Evolutionary conservation across 1,140 invertebrate species (phyloP).

Genomic region (Bombus impatiens): DNA sequence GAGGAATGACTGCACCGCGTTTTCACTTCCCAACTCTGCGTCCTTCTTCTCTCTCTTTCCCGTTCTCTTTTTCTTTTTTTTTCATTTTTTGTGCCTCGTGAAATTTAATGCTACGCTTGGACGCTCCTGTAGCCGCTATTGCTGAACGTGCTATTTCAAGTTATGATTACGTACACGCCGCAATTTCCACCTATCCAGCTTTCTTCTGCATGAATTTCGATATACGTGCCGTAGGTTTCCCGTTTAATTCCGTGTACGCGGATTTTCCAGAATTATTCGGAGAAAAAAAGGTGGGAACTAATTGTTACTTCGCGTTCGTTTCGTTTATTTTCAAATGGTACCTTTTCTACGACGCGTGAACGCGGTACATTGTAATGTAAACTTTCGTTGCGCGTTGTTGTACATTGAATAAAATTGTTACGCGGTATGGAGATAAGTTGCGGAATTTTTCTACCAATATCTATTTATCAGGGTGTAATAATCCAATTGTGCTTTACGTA

Average conservation of each 20-base stretch:
- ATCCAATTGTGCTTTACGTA: neutral
- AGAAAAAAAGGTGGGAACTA: slow-evolving; percentile 11
- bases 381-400: neutral
- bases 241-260: slow-evolving; percentile 20
- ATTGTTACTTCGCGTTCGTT: neutral
- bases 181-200: slow-evolving; percentile 50
- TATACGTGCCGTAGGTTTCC: slow-evolving; percentile 28
- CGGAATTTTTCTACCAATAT: neutral
- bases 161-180: slow-evolving; percentile 55
- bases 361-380: neutral
- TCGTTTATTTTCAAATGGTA: neutral
- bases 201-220: slow-evolving; percentile 55
- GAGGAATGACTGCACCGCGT: slow-evolving; percentile 28
- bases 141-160: slow-evolving; percentile 48
- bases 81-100: slow-evolving; percentile 15
- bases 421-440: neutral
- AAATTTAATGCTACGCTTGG: slow-evolving; percentile 74
- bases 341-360: neutral
- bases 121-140: slow-evolving; percentile 50
- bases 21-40: slow-evolving; percentile 5
- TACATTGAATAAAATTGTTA: neutral
- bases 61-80: slow-evolving; percentile 1
- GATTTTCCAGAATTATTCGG: slow-evolving; percentile 6
- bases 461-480: no score
- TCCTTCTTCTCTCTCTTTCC: neutral